phyloP scores from a whole-genome alignment of 2,113 vertebrate genomes.

The Xiphophorus maculatus region DNA sequence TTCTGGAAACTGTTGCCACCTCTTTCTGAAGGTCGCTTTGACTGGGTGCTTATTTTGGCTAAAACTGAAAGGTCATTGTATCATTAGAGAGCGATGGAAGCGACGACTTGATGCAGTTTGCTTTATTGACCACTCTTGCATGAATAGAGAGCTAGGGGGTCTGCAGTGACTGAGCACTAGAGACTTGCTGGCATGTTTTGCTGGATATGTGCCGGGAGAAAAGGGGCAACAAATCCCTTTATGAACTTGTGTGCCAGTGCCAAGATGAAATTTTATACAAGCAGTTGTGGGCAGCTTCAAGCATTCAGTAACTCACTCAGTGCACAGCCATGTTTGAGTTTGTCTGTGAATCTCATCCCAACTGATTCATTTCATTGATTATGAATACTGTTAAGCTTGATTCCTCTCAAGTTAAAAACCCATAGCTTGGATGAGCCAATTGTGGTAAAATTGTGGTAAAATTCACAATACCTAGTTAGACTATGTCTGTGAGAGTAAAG shows the following conservation, averaged over 20 bases:
- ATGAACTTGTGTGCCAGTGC: slow-evolving; percentile 40
- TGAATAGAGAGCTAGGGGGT: slow-evolving; percentile 32
- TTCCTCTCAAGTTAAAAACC: slow-evolving; percentile 22
- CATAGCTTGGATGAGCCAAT: background rate
- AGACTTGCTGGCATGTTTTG: slow-evolving; percentile 48
- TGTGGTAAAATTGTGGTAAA: slow-evolving; percentile 1
- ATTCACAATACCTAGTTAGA: slow-evolving; percentile 9
- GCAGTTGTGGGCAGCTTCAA: slow-evolving; percentile 53
- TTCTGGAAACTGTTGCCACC: slow-evolving; percentile 16
- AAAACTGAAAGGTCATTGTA: slow-evolving; percentile 38
- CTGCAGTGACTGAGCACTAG: slow-evolving; percentile 47
- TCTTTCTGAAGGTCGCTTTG: slow-evolving; percentile 3
- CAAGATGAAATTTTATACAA: slow-evolving; percentile 58
- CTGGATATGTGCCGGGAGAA: slow-evolving; percentile 59
- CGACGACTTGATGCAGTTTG: slow-evolving; percentile 6
- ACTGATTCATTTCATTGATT: slow-evolving; percentile 24
- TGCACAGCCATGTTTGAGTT: slow-evolving; percentile 11
- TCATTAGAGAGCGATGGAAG: slow-evolving; percentile 14
- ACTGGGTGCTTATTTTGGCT: slow-evolving; percentile 12
- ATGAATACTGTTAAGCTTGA: background rate
- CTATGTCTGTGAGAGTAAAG: background rate
- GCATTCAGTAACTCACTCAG: slow-evolving; percentile 42
- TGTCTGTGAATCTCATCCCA: slow-evolving; percentile 3
- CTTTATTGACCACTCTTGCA: slow-evolving; percentile 10
- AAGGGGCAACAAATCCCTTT: slow-evolving; percentile 44